Evolutionary conservation across 2,797 vertebrate species (phyloP), one percentile per base, ranked within the genome.

Genomic region (Eidolon dupreanum): DNA sequence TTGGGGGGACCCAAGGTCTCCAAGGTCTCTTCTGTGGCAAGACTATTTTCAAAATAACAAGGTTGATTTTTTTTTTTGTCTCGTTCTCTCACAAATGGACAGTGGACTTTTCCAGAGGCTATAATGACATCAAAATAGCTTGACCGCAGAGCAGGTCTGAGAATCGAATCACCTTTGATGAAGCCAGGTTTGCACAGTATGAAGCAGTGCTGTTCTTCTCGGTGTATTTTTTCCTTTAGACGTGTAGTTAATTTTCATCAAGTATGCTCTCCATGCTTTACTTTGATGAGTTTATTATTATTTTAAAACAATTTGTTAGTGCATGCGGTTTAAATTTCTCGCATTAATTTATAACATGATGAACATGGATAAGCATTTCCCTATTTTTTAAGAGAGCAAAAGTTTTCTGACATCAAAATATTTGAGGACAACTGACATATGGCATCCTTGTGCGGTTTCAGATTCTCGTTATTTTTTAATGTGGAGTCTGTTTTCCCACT

Each of bases 41-140:
- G 59, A 19, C 2, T 61, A 17, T 33, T 73, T 77, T 36, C 43
- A 46, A 38, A 84, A 26, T 15, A 33, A 22, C 41, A 17, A 12
- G 8, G 28, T 22, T n/a, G 38, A 17, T 24, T 11, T 10, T 74
- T n/a, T 19, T 53, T 20, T 49, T 16, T 49, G 17, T 49, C 49
- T 49, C 13, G 1, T 49, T 6, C 7, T 55, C 8, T 68, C 17
- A 4, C 0, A 26, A 24, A 1, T 31, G 43, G 46, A 20, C 51
- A 33, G 24, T 33, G 28, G 1, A 3, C 1, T 65, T 43, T 33
- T 22, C n/a, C 20, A 43, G 65, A 28, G 31, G 19, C 6, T 57
- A 0, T 3, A 38, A n/a, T n/a, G 2, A 31, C 26, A n/a, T 5
- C 19, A 57, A 20, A 77, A 33, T 1, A 13, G 3, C 31, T 17